Base-by-base conservation (phyloP, 2,113 vertebrate species). In the Phrynocephalus versicolor region DNA sequence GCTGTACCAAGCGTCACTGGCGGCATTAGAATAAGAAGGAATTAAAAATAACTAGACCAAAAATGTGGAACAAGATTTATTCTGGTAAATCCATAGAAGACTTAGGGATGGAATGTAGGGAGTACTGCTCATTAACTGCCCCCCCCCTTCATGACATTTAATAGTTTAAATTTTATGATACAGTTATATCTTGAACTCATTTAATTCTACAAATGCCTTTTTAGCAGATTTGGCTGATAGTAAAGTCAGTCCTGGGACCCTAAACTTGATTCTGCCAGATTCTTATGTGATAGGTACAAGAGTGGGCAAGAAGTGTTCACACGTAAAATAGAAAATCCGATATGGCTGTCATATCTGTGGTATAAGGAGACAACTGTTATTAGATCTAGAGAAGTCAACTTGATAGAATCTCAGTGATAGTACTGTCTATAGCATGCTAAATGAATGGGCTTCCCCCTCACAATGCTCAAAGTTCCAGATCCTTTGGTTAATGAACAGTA, bases 41-140 rank as follows among this genome's bases (percentile, higher is more conserved):
- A 84, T 91, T 19, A 77, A 23, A 33, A 93, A 85, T 73, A 81
- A 87, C 55, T 67, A 55, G 83, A 88, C n/a, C n/a, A n/a, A n/a
- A n/a, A n/a, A n/a, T n/a, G n/a, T n/a, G n/a, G n/a, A n/a, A n/a
- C n/a, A n/a, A n/a, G n/a, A n/a, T n/a, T n/a, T n/a, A n/a, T n/a
- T n/a, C n/a, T n/a, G 51, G 3, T 55, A 84, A 80, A 1, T 55
- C 83, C n/a, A 21, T 39, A 89, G 60, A 70, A 84, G 45, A 67
- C 64, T 12, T 27, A 77, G 64, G 51, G n/a, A 67, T 73, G 30
- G 62, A 77, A 4, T 45, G 15, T 37, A 65, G 80, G 33, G 60
- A 80, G 3, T 1, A 64, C 23, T 18, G 18, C 18, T 23, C 19
- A 64, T 25, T 6, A 64, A 64, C 60, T 23, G 23, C 5, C 1